Base-by-base conservation (phyloP, 2,113 vertebrate species). In the Eclectus roratus region DNA sequence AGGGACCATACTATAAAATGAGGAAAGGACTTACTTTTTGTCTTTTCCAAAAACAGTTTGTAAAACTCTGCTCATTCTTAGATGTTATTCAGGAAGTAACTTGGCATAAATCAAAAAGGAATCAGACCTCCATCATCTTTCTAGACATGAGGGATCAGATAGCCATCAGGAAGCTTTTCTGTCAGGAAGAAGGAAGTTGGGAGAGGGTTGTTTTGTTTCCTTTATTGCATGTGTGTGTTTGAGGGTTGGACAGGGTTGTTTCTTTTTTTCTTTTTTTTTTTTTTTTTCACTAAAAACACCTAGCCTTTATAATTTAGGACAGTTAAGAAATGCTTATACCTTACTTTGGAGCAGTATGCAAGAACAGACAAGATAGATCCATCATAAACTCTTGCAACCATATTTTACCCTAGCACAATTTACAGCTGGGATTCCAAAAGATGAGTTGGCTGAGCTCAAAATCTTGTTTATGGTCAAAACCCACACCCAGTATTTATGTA, bases 191-290 rank as follows among this genome's bases (percentile, higher is more conserved):
- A 72, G 7, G 14, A 69, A 16, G 10, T 7, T 46, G 18, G 4
- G 5, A 11, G 3, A 70, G 10, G 1, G 7, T 37, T 72, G 6
- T 25, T 85, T 20, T 68, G 8, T 60, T 46, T 31, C 17, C 1
- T 64, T 71, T 43, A 18, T 29, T 11, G 4, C 12, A 1, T 33
- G 21, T 5, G 9, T 9, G 6, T 15, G 15, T 17, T 7, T 3
- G 31, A 15, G 6, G 2, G 2, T 9, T 10, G 11, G 3, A 12
- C 3, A 27, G 23, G 5, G 0, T 64, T 31, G 3, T 49, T 39
- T 29, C 55, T n/a, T 56, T 23, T 19, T 17, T 20, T 50, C 66
- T 79, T 64, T 31, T 35, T 43, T 44, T 44, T 44, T 46, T 20
- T 20, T 50, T 72, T 76, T 60, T 27, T 24, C 20, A 37, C 5